A percentile compares a stretch with the other conserved stretches of the same genome.
phyloP scores from a whole-genome alignment of 2,113 vertebrate species.

The Atlantisia rogersi region DNA sequence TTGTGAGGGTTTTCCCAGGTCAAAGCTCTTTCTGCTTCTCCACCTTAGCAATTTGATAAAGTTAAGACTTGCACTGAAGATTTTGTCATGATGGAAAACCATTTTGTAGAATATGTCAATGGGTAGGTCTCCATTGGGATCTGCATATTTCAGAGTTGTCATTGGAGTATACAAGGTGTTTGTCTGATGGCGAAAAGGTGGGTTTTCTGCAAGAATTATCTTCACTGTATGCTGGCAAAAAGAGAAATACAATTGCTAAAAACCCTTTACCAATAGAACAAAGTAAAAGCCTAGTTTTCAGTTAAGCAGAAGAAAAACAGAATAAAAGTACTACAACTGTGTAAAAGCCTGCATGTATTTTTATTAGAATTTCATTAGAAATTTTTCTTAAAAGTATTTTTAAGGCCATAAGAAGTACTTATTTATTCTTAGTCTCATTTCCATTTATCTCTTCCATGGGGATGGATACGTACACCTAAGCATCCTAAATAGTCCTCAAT shows the following conservation, averaged over 20 bases:
- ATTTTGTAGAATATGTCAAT: conserved; percentile 89
- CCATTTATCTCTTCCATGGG: background rate
- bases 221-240: conserved; percentile 80
- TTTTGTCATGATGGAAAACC: conserved; percentile 87
- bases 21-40: conserved; percentile 86
- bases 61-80: conserved; percentile 87
- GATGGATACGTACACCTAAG: background rate
- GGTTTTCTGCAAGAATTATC: conserved; percentile 84
- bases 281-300: background rate
- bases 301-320: background rate
- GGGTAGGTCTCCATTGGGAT: conserved; percentile 85
- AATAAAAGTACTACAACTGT: background rate
- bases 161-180: conserved; percentile 86
- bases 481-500: background rate
- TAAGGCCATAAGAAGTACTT: background rate
- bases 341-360: background rate
- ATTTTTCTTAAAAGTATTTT: background rate
- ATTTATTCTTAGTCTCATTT: background rate
- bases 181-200: conserved; percentile 88
- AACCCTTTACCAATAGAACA: background rate
- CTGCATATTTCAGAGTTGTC: conserved; percentile 87
- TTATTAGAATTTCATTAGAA: background rate
- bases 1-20: conserved; percentile 69
- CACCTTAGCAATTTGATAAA: conserved; percentile 86
- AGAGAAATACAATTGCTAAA: background rate